Evolutionary conservation across 2,113 vertebrate species (phyloP), one percentile per base, ranked within the genome.

Genomic region (Sylvicapra grimmia): DNA sequence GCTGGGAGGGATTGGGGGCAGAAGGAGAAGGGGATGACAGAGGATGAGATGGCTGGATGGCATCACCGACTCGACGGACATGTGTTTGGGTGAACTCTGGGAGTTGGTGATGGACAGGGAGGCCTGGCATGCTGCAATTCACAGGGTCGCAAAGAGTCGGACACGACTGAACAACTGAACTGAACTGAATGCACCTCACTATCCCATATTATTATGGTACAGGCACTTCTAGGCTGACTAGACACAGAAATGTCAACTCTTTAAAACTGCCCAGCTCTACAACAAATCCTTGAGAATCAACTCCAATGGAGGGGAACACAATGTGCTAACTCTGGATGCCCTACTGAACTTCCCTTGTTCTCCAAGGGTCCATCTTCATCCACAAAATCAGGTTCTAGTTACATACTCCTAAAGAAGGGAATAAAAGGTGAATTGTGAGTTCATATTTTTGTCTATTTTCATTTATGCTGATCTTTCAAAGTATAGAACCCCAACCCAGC

Each of bases 401-500:
- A 51, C 27, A n/a, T 27, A 86, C 2, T 13, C 14, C 18, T 27
- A 33, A 90, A 89, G 25, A 29, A 36, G 4, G 23, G 16, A 75
- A 86, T 49, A 15, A 95, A 92, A 47, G 7, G 10, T 61, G 27
- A 96, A 96, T 51, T 87, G 15, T 5, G 82, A 94, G 44, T 93
- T 96, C 8, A 47, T 56, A 79, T 77, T 68, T 65, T 88, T 86
- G 53, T 75, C 53, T 92, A 8, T 86, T 94, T 96, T 53, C 77
- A 36, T 84, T 86, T 93, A 56, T 90, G 56, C 7, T 75, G n/a
- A 47, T 87, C 3, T 89, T 90, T 77, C 58, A 95, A 92, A 86
- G 93, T 93, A 93, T 44, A 82, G 82, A 92, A 91, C 14, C n/a
- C 88, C 19, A 96, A 91, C 31, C 96, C 63, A 90, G 49, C 40